These are phyloP conservation scores for Panagrolaimus sp. DNA, from an alignment of 1,140 invertebrate species.

Conservation along the genomic window DNA sequence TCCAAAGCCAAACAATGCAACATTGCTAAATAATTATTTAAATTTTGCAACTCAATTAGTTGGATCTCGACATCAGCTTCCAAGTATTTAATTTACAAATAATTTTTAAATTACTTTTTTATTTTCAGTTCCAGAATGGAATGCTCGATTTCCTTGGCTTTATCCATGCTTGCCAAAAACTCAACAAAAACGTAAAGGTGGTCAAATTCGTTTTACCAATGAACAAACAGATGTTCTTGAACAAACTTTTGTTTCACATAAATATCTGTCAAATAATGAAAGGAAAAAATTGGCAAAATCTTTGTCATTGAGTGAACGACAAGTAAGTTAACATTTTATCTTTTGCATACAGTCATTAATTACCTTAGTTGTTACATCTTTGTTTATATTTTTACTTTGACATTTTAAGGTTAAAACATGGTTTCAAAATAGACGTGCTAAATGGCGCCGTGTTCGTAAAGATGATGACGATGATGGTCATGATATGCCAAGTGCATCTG, in stretches of 20 bases:
- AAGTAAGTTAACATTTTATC: slow-evolving; percentile 63
- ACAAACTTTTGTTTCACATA: slow-evolving; percentile 70
- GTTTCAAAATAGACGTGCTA: slow-evolving; percentile 64
- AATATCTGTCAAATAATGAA: slow-evolving; percentile 75
- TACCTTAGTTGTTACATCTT: too few relatives aligned
- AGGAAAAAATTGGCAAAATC: slow-evolving; percentile 69
- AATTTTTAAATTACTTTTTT: not conserved
- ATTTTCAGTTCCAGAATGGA: slow-evolving; percentile 22
- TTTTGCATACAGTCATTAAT: slow-evolving; percentile 9
- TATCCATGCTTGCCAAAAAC: slow-evolving; percentile 41
- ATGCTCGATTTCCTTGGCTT: slow-evolving; percentile 35
- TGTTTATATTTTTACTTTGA: slow-evolving; percentile 22
- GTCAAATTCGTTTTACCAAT: slow-evolving; percentile 67
- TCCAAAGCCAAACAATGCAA: not conserved
- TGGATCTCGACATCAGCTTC: not conserved
- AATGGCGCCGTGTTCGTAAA: slow-evolving; percentile 62
- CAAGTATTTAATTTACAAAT: not conserved
- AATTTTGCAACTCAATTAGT: slow-evolving; percentile 3
- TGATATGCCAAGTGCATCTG: not conserved
- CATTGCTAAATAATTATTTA: slow-evolving; percentile 8
- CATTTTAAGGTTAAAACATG: slow-evolving; percentile 63
- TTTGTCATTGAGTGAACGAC: slow-evolving; percentile 71
- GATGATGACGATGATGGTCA: slow-evolving; percentile 52
- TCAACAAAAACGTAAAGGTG: slow-evolving; percentile 53
- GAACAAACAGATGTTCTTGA: slow-evolving; percentile 74